phyloP scores from a whole-genome alignment of 2,113 vertebrate genomes.

The Rhinopomastus cyanomelas region DNA sequence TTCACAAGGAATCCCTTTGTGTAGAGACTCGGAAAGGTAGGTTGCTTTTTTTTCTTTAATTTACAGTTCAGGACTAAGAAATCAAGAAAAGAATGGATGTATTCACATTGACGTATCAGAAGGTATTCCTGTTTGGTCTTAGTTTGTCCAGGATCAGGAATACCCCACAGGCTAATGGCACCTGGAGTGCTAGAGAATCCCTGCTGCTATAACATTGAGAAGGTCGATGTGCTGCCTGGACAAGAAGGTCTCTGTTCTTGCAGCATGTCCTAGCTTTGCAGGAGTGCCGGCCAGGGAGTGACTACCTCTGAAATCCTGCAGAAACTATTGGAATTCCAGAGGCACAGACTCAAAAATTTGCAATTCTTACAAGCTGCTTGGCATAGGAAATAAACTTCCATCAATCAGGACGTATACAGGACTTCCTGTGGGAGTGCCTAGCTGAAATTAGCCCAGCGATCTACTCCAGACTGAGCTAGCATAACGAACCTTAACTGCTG shows the following conservation, averaged over 20 bases:
- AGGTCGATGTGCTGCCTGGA: neutral
- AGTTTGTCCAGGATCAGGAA: neutral
- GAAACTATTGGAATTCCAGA: conserved; percentile 9
- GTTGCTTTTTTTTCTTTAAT: neutral
- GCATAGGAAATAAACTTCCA: neutral
- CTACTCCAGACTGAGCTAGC: neutral
- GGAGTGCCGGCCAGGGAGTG: neutral
- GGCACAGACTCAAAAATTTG: neutral
- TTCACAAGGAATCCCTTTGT: neutral
- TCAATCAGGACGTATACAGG: neutral
- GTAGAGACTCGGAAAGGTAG: neutral
- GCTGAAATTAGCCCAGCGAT: neutral
- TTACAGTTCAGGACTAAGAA: neutral
- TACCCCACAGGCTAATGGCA: conserved; percentile 5
- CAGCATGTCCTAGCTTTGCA: neutral
- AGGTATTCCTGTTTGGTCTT: neutral
- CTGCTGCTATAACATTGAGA: conserved; percentile 7
- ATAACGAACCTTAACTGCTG: neutral
- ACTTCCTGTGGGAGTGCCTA: neutral
- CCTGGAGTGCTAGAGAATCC: neutral
- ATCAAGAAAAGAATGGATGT: neutral
- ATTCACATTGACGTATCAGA: neutral
- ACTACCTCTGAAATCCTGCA: neutral
- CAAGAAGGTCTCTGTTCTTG: neutral
- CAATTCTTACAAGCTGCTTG: neutral